A percentile compares a stretch with the other conserved stretches of the same genome.
phyloP scores from a whole-genome alignment of 2,888 invertebrate species.

The Chymomyza caudatula region DNA sequence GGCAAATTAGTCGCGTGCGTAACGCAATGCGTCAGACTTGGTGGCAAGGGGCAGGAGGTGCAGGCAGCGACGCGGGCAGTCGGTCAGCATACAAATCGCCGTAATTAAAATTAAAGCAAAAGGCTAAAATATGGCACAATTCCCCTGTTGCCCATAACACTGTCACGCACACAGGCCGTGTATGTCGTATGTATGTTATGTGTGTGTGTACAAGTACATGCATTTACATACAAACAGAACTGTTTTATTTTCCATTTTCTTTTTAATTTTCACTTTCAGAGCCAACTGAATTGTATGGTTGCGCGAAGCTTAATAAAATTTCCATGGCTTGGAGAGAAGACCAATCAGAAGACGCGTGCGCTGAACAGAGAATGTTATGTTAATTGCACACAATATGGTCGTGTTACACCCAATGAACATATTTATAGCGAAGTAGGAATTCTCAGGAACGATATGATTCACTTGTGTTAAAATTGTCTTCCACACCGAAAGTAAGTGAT shows the following conservation, averaged over 20 bases:
- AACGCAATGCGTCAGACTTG: constrained; percentile 1
- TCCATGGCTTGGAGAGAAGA: constrained; percentile 21
- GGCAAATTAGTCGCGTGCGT: constrained; percentile 56
- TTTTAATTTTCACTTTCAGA: not conserved
- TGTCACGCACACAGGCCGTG: not conserved
- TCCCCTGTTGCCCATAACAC: not conserved
- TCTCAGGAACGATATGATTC: too few relatives aligned
- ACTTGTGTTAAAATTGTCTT: too few relatives aligned
- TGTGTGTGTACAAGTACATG: too few relatives aligned
- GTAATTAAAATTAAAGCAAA: constrained; percentile 67
- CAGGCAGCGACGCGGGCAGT: not conserved
- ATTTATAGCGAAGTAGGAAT: not conserved
- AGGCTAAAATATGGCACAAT: constrained; percentile 49
- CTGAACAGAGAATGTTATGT: constrained; percentile 57
- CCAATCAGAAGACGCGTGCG: constrained; percentile 63
- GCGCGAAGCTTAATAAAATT: constrained; percentile 55
- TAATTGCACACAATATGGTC: constrained; percentile 50
- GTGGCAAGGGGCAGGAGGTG: constrained; percentile 21
- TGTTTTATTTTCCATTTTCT: not conserved
- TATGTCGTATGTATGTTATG: not conserved
- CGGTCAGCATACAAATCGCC: constrained; percentile 29
- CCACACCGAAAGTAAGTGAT: not conserved
- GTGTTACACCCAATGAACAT: not conserved
- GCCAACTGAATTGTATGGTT: constrained; percentile 52
- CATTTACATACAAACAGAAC: not conserved